A percentile compares a stretch with the other conserved stretches of the same genome.
Evolutionary conservation across 2,113 vertebrate species (phyloP).

Genomic region (Campylorhamphus procurvoides): DNA sequence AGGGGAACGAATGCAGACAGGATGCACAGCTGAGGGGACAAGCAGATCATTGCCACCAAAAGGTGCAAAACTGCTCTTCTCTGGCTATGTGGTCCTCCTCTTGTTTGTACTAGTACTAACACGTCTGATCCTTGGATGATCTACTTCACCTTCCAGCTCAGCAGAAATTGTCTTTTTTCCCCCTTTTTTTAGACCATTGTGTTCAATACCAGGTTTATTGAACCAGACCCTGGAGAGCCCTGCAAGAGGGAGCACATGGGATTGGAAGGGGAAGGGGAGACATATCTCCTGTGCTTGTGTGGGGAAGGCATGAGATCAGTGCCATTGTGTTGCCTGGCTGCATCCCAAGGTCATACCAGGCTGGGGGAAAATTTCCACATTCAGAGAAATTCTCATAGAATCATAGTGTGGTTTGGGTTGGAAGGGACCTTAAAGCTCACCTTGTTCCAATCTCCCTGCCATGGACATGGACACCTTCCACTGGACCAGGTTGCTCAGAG

Average conservation of each 20-base stretch:
- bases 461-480: neutral
- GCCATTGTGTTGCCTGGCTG: neutral
- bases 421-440: neutral
- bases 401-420: neutral
- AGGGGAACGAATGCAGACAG: neutral
- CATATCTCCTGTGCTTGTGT: neutral
- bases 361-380: neutral
- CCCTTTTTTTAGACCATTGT: neutral
- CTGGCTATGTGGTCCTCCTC: rapidly evolving
- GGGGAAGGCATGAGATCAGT: neutral
- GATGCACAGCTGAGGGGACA: neutral
- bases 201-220: neutral
- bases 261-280: neutral
- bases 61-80: neutral
- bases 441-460: neutral
- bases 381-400: neutral
- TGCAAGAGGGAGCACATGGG: neutral
- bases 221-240: neutral
- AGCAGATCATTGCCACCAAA: neutral
- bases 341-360: rapidly evolving
- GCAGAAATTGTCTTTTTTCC: neutral
- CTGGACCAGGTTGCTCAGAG: neutral
- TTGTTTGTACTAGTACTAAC: neutral
- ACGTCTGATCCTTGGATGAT: neutral
- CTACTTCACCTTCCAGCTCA: neutral